Evolutionary conservation across 2,797 vertebrate genomes (phyloP).

Genomic region (Sebastes jordani): DNA sequence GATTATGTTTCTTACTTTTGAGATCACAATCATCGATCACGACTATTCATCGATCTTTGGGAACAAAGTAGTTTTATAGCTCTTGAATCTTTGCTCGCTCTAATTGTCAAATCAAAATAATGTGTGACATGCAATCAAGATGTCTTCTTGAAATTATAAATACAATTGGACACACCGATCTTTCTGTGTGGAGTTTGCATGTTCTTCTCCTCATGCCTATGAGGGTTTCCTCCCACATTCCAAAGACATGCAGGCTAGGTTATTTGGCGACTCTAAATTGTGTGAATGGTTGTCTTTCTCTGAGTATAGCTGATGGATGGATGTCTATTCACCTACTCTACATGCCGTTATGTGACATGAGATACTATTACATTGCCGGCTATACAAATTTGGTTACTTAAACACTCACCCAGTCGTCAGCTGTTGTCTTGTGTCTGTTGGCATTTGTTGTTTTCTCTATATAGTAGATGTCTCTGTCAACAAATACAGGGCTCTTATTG

Average conservation of each 20-base stretch:
- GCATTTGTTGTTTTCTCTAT: background rate
- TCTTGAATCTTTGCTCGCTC: background rate
- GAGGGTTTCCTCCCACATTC: background rate
- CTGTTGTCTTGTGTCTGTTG: background rate
- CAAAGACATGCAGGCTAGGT: background rate
- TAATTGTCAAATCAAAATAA: background rate
- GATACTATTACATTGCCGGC: background rate
- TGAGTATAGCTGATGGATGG: background rate
- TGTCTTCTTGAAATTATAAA: background rate
- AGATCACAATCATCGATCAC: background rate
- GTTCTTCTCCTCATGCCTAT: background rate
- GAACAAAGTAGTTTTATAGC: background rate
- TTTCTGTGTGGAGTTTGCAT: background rate
- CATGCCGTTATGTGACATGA: accelerated
- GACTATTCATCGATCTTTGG: background rate
- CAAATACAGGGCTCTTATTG: background rate
- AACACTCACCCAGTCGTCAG: background rate
- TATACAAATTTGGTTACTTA: background rate
- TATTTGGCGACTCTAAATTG: background rate
- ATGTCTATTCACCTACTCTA: background rate
- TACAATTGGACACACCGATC: too few relatives aligned
- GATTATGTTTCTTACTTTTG: constrained; percentile 35
- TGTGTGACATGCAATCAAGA: background rate
- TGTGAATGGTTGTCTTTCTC: background rate
- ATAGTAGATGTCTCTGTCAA: background rate